These are phyloP conservation scores for Smutsia temminckii DNA, from an alignment of 2,797 vertebrate genomes.

Conservation along the genomic window DNA sequence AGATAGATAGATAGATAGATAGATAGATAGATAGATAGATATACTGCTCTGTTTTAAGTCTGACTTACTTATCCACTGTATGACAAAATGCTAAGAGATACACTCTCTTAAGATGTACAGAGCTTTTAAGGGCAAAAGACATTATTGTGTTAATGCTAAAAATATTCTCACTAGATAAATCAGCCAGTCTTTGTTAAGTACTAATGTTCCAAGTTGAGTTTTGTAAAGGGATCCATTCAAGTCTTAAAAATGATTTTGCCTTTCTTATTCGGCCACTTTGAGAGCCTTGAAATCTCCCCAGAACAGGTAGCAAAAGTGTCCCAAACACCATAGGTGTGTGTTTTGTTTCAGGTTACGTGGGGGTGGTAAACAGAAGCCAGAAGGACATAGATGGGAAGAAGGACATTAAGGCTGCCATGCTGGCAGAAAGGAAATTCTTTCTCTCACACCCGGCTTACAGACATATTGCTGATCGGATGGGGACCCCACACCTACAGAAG, in stretches of 20 bases:
- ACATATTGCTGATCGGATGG: constrained; percentile 90
- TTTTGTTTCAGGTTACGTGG: constrained; percentile 88
- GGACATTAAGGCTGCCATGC: constrained; percentile 88
- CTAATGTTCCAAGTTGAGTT: background rate
- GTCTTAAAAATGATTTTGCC: background rate
- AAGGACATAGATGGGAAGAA: constrained; percentile 92
- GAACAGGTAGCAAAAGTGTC: background rate
- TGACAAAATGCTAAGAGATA: background rate
- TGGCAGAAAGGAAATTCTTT: constrained; percentile 89
- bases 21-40: background rate
- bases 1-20: too few species aligned
- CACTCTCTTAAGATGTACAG: background rate
- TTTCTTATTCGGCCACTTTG: background rate
- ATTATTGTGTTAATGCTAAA: background rate
- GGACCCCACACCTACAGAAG: constrained; percentile 90
- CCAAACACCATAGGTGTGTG: background rate
- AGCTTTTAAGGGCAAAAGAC: background rate
- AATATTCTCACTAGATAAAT: background rate
- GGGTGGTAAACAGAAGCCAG: constrained; percentile 92
- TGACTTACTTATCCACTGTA: background rate
- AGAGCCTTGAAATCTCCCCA: background rate
- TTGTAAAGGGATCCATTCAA: background rate
- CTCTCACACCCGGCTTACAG: constrained; percentile 89
- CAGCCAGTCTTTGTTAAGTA: background rate
- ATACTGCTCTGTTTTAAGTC: background rate